Base-by-base conservation (phyloP, 1,140 invertebrate species). In the Orussus abietinus region DNA sequence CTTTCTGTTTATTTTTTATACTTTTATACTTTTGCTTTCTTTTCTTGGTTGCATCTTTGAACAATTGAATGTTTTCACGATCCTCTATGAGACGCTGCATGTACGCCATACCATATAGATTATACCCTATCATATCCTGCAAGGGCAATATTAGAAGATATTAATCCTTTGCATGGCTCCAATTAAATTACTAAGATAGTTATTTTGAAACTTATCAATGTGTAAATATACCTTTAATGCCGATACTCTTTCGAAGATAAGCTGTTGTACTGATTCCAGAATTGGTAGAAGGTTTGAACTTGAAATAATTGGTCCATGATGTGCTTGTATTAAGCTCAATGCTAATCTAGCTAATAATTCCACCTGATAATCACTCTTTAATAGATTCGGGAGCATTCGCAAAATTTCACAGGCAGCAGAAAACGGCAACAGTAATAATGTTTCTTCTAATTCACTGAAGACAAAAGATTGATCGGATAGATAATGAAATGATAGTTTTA, bases 391-490 rank as follows among this genome's bases (percentile, higher is more conserved):
- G 26, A 97, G 60, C 48, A 83, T 72, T 42, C 83, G 68, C 1
- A 98, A 74, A 33, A 98, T 76, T 31, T 92, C 81, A 52, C 83
- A 83, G 0, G 92, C 88, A 37, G 82, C 78, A 15, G 82, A 78
- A 59, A 94, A 92, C 12, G 93, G 90, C 15, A 98, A 69, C 5
- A 95, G 70, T 0, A 97, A 60, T 2, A 98, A 70, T 0, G 90
- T 80, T 72, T 96, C 90, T 68, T 97, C 92, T 28, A 98, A 69
- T 62, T 97, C 92, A 66, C 92, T 91, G 61, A 12, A 77, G 75
- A 55, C 38, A 46, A 53, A 40, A 42, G n/a, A n/a, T 45, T 2
- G 32, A 40, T 35, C 21, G 15, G 13, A 34, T 20, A 45, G 28
- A 17, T 38, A 7, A 4, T 32, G 10, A 51, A 65, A 41, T 28